A percentile compares a stretch with the other conserved stretches of the same genome.
Evolutionary conservation across 92 coral and sea anemone species (phyloP).

Genomic region (Scolanthus callimorphus): DNA sequence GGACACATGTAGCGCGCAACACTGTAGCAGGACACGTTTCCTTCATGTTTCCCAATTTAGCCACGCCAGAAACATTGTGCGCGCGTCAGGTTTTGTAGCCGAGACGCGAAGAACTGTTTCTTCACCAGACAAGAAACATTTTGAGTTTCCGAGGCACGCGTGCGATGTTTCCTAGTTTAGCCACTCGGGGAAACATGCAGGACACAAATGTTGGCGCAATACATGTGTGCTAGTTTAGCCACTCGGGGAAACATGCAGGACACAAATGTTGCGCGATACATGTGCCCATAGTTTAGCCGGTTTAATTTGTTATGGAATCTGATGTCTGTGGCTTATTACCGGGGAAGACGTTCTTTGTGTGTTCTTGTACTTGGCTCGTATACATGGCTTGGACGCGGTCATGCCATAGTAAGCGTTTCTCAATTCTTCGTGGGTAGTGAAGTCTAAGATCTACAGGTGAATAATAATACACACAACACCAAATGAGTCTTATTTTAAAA

Average conservation of each 20-base stretch:
- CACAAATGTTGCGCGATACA: too few relatives aligned
- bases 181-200: background rate
- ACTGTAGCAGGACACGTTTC: background rate
- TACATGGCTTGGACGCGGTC: conserved; percentile 60
- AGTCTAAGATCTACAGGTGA: conserved; percentile 82
- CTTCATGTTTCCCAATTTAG: background rate
- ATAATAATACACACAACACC: too few relatives aligned
- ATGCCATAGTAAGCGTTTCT: conserved; percentile 51
- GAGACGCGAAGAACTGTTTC: too few relatives aligned
- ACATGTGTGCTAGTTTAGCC: background rate
- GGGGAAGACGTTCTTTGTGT: conserved; percentile 87
- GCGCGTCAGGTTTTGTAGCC: background rate
- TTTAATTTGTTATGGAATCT: too few relatives aligned
- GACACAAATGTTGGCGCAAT: background rate
- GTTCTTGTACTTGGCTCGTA: conserved; percentile 80
- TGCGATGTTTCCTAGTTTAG: background rate
- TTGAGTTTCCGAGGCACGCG: too few relatives aligned
- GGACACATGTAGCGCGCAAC: background rate
- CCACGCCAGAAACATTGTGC: background rate
- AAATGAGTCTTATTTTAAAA: too few relatives aligned
- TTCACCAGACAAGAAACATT: too few relatives aligned
- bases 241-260: background rate
- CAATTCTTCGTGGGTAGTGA: conserved; percentile 36
- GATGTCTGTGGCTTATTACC: too few relatives aligned
- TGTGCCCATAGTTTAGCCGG: too few relatives aligned